These are phyloP conservation scores for Acleris literana DNA, from an alignment of 2,888 invertebrate genomes.

Conservation along the genomic window DNA sequence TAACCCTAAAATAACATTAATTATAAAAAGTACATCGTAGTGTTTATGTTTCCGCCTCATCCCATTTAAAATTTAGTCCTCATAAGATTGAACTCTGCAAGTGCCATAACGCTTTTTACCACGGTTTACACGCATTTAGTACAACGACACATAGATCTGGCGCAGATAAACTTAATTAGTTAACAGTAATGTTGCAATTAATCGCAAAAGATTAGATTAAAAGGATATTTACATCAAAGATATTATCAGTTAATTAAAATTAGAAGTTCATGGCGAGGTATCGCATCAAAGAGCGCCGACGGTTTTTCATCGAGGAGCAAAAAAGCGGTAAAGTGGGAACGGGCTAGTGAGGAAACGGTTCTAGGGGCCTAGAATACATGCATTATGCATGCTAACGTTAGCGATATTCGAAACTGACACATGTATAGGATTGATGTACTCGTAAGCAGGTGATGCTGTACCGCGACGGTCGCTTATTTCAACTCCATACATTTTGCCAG, in stretches of 20 bases:
- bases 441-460: too few relatives aligned
- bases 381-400: too few relatives aligned
- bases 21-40: too few relatives aligned
- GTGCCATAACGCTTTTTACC: conserved; percentile 16
- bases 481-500: too few relatives aligned
- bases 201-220: conserved; percentile 33
- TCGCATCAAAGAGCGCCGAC: conserved; percentile 20
- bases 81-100: background rate
- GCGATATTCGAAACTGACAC: too few relatives aligned
- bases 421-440: too few relatives aligned
- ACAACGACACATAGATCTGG: conserved; percentile 24
- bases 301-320: conserved; percentile 1
- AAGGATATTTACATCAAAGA: conserved; percentile 29
- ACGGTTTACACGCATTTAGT: conserved; percentile 2
- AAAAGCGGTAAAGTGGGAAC: conserved; percentile 8
- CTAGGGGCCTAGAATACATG: background rate
- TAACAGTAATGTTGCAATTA: conserved; percentile 33
- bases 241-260: conserved; percentile 35
- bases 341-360: background rate
- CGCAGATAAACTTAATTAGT: conserved; percentile 32
- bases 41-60: too few relatives aligned
- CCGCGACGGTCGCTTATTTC: too few relatives aligned
- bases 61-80: conserved; percentile 5
- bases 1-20: too few relatives aligned
- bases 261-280: conserved; percentile 17